Evolutionary conservation across 2,113 vertebrate genomes (phyloP).

Genomic region (Merops nubicus): DNA sequence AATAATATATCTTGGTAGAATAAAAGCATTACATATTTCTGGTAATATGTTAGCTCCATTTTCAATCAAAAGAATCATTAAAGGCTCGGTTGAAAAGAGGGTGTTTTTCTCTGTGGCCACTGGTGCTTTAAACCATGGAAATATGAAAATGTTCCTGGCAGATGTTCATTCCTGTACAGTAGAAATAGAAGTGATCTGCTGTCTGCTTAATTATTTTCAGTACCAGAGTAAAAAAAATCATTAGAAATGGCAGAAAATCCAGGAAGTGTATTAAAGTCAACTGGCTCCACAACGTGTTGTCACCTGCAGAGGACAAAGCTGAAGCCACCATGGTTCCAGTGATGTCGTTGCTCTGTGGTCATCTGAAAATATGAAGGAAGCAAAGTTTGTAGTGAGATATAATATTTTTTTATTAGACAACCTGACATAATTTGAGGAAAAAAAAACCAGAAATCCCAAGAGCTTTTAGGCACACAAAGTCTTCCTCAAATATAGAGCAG

Average conservation of each 20-base stretch:
- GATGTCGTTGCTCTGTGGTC: not conserved
- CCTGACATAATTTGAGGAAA: not conserved
- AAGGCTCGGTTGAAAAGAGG: slow-evolving; percentile 1
- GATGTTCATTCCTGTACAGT: slow-evolving; percentile 31
- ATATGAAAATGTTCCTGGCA: slow-evolving; percentile 42
- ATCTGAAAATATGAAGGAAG: not conserved
- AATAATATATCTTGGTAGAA: slow-evolving; percentile 55
- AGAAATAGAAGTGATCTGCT: slow-evolving; percentile 16
- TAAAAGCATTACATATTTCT: slow-evolving; percentile 30
- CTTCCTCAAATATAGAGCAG: not conserved
- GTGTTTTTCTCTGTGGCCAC: slow-evolving; percentile 28
- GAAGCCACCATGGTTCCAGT: rapidly evolving
- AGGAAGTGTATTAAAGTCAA: not conserved
- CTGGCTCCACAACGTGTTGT: rapidly evolving
- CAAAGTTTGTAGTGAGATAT: not conserved
- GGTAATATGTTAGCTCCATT: slow-evolving; percentile 11
- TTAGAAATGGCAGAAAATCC: slow-evolving; percentile 22
- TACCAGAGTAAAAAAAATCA: slow-evolving; percentile 16
- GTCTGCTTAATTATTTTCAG: slow-evolving; percentile 38
- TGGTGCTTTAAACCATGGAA: slow-evolving; percentile 43
- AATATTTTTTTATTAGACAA: not conserved
- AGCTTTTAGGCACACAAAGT: not conserved
- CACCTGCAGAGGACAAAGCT: not conserved
- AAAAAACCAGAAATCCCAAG: rapidly evolving
- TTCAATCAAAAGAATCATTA: slow-evolving; percentile 49